phyloP scores from a whole-genome alignment of 2,888 invertebrate species.

The Charanyca ferruginea region DNA sequence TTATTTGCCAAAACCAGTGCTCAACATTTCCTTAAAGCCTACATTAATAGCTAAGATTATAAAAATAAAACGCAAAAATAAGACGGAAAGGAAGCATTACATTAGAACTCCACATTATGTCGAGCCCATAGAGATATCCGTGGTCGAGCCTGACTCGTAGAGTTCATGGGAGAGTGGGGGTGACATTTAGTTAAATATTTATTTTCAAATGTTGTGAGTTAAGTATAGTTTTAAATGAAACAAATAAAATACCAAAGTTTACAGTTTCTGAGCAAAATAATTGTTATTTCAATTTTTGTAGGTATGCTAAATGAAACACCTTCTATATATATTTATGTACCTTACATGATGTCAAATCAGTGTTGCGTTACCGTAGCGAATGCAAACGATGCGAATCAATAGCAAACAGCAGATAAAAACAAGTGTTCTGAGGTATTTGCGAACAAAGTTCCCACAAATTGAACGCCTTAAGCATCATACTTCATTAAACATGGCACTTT shows the following conservation, averaged over 20 bases:
- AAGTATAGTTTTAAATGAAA: neutral
- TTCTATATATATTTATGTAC: neutral
- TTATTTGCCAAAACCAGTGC: too few species aligned
- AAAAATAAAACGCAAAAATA: too few species aligned
- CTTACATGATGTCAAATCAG: conserved; percentile 24
- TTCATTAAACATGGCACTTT: conserved; percentile 19
- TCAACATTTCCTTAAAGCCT: too few species aligned
- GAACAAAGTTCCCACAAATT: conserved; percentile 23
- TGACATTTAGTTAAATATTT: neutral
- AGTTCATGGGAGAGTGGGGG: too few species aligned
- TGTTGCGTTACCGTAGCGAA: conserved; percentile 15
- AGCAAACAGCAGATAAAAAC: conserved; percentile 36
- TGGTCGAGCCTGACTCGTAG: too few species aligned
- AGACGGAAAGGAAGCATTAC: too few species aligned
- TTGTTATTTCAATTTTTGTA: neutral
- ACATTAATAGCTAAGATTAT: too few species aligned
- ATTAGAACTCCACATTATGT: too few species aligned
- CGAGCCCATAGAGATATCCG: too few species aligned
- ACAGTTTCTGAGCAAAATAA: neutral
- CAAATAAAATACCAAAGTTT: neutral
- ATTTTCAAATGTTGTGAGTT: neutral
- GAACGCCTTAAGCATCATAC: conserved; percentile 4
- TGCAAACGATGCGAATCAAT: conserved; percentile 12
- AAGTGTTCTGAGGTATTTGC: conserved; percentile 19
- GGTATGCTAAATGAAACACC: conserved; percentile 4